These are phyloP conservation scores for Callocephalon fimbriatum DNA, from an alignment of 2,113 vertebrate genomes.

Conservation along the genomic window DNA sequence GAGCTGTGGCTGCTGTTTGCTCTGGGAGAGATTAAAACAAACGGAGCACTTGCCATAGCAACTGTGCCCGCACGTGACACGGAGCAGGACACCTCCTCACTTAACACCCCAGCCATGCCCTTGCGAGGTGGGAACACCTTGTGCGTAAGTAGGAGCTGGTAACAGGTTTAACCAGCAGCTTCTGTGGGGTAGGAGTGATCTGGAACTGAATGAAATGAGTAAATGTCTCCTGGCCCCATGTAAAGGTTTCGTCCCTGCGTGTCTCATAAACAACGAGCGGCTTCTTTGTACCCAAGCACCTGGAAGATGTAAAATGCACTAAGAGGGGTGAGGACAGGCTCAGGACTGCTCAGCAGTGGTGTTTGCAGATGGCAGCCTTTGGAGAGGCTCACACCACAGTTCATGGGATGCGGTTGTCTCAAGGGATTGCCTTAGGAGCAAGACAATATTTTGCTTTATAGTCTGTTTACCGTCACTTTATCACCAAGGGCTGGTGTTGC, in stretches of 20 bases:
- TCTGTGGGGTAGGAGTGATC: neutral
- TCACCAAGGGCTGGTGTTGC: neutral
- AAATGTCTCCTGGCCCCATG: neutral
- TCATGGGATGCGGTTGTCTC: neutral
- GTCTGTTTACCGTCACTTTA: neutral
- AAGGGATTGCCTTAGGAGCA: neutral
- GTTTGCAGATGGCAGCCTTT: neutral
- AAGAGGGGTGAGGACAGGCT: neutral
- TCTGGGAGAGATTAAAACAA: constrained; percentile 54
- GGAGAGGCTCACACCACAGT: neutral
- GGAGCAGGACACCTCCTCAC: constrained; percentile 4
- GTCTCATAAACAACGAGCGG: accelerated
- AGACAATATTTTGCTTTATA: neutral
- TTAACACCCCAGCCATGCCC: neutral
- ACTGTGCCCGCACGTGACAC: neutral
- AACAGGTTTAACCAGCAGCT: constrained; percentile 35
- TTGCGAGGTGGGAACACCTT: neutral
- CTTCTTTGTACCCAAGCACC: neutral
- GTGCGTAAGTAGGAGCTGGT: neutral
- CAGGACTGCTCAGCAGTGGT: neutral
- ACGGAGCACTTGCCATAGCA: constrained; percentile 16
- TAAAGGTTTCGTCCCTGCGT: neutral
- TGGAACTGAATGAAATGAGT: neutral
- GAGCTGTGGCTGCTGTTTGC: constrained; percentile 24
- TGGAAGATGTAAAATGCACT: accelerated